Conservation (phyloP, 2,888 invertebrate genomes). For the Aphidoletes aphidimyza region DNA sequence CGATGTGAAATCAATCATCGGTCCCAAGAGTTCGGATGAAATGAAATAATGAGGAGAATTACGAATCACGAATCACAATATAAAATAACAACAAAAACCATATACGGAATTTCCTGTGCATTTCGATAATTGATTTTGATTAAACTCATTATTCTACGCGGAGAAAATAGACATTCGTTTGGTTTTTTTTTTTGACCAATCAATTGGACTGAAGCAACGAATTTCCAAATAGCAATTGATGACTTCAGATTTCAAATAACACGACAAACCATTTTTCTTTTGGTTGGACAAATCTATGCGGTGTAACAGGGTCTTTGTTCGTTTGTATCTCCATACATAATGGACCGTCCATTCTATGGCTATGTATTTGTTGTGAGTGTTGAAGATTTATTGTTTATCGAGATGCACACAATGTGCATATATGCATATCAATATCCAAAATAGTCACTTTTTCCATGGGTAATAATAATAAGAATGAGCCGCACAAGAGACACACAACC, state of each 20-base stretch:
- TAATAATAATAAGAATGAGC: neutral
- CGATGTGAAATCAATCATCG: neutral
- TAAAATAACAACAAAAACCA: neutral
- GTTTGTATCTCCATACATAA: neutral
- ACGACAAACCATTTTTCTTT: neutral
- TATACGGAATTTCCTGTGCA: constrained; percentile 36
- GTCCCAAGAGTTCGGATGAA: neutral
- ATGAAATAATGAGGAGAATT: constrained; percentile 9
- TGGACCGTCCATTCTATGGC: neutral
- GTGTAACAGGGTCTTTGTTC: too few relatives aligned
- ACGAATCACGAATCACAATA: neutral
- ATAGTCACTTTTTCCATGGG: neutral
- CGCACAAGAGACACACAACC: neutral
- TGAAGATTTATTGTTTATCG: neutral
- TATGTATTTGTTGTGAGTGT: neutral
- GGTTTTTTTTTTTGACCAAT: neutral
- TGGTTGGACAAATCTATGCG: neutral
- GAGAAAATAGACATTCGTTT: neutral
- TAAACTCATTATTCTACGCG: neutral
- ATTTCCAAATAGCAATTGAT: neutral
- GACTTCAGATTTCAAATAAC: neutral
- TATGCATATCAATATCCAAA: constrained; percentile 36
- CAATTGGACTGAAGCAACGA: neutral
- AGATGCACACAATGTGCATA: neutral
- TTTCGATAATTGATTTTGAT: constrained; percentile 36